Base-by-base conservation (phyloP, 2,888 invertebrate genomes). In the Thecophora atra region DNA sequence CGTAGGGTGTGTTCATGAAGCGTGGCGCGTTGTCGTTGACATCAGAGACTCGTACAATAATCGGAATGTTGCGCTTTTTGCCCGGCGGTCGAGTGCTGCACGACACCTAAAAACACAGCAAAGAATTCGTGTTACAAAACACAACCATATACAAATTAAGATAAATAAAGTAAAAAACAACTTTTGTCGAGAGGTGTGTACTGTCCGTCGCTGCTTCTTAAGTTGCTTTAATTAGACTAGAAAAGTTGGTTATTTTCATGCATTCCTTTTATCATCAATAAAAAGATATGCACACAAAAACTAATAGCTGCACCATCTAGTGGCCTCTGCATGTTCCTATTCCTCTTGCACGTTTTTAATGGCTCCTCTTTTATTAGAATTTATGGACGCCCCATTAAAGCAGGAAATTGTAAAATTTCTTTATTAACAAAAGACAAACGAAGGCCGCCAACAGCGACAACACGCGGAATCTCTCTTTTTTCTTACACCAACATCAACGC, bases 1-100 rank as follows among this genome's bases (percentile, higher is more conserved):
- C 92, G 84, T 96, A 96, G 63, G 95, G 94, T 73, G 92, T 92
- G 82, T 93, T 93, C 83, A 93, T 89, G 87, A 96, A 96, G 81
- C 91, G 89, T 37, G 96, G 96, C 69, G 93, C 91, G 87, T 96
- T 96, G 87, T 96, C 96, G 84, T 96, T 96, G 84, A 96, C 91
- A 87, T 96, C 96, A 51, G 94, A 94, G 80, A 96, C 93, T 87
- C 96, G 89, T 77, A 95, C 95, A 83, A 96, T 95, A 79, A 96
- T 92, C 72, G 96, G 96, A 85, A 95, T 93, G 75, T 93, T 94
- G 77, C 94, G 90, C 84, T 93, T 92, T 85, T 93, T 94, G 86
- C 91, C 91, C 60, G 93, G 92, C 67, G 92, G 89, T 87, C 91
- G 91, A 79, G 94, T 91, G 77, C 93, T 93, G 85, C 96, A 96